Percentiles rank a stretch among this genome's conserved stretches.
Conservation (phyloP, 2,113 vertebrate genomes). For the Brienomyrus brachyistius region DNA sequence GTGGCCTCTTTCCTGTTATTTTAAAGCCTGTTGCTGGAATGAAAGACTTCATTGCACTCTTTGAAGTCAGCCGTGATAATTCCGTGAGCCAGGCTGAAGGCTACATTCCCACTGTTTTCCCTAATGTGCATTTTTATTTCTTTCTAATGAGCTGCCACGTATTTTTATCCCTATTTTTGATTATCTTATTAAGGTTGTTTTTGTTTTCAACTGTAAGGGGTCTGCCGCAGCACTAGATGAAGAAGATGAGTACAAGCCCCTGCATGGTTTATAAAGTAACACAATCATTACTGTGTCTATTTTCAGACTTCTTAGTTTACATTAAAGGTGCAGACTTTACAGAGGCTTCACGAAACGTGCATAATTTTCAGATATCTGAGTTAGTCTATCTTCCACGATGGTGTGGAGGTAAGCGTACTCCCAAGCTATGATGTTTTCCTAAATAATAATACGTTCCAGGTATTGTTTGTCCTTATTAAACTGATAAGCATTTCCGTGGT, state of each 20-base stretch:
- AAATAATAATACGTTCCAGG: background rate
- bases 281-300: background rate
- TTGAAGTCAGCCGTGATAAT: background rate
- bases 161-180: slow-evolving; percentile 1
- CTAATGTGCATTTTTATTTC: background rate
- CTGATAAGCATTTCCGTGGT: background rate
- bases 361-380: background rate
- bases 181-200: background rate
- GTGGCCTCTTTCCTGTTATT: background rate
- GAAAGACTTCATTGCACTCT: background rate
- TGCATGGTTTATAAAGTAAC: background rate
- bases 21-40: background rate
- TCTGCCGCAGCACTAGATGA: background rate
- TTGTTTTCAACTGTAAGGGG: background rate
- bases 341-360: background rate
- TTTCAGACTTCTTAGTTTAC: background rate
- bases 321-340: background rate
- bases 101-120: background rate
- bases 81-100: background rate
- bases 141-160: background rate
- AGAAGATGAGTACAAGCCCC: background rate
- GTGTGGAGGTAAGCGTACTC: background rate
- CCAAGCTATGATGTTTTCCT: background rate
- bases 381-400: background rate
- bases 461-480: background rate